Base-by-base conservation (phyloP, 2,888 invertebrate species). In the Trachelus iudaicus region DNA sequence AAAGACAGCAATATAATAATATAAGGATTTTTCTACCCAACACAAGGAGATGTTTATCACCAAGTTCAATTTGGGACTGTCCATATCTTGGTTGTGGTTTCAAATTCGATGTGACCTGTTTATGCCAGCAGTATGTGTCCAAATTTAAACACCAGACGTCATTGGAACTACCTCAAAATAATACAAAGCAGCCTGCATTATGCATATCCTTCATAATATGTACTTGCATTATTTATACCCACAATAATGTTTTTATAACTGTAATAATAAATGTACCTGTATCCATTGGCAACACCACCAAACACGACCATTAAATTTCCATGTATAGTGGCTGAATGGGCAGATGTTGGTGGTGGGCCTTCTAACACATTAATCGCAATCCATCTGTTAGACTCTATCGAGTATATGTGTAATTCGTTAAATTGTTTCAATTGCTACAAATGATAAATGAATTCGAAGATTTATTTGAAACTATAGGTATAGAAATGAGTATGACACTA, bases 61-160 rank as follows among this genome's bases (percentile, higher is more conserved):
- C 96, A 79, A 98, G 90, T 76, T 94, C 93, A 78, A 98, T 95
- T 90, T 98, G 97, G n/a, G 98, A 97, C 89, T 98, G 98, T 11
- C 98, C 98, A 92, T 98, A 98, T 82, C 99, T 93, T 35, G 97
- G 95, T n/a, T 94, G 93, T 3, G 98, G 98, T 84, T 94, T 95
- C 0, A 94, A 93, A 82, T 94, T 94, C 0, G 93, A 93, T 75
- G 96, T 95, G 73, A 93, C 93, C 86, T 96, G 96, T 88, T 95
- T 95, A 84, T 94, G 94, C 98, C 98, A 98, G 75, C 92, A 93
- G 85, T 95, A 94, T 74, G 94, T 94, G 15, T 94, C 93, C 83
- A 98, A 93, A 92, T 98, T 95, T 81, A 98, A 94, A 81, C 96
- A 96, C 98, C 98, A 98, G 31, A 98, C 93, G 88, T 97, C 97